phyloP scores from a whole-genome alignment of 2,888 invertebrate genomes.

The Lacanobia wlatinum region DNA sequence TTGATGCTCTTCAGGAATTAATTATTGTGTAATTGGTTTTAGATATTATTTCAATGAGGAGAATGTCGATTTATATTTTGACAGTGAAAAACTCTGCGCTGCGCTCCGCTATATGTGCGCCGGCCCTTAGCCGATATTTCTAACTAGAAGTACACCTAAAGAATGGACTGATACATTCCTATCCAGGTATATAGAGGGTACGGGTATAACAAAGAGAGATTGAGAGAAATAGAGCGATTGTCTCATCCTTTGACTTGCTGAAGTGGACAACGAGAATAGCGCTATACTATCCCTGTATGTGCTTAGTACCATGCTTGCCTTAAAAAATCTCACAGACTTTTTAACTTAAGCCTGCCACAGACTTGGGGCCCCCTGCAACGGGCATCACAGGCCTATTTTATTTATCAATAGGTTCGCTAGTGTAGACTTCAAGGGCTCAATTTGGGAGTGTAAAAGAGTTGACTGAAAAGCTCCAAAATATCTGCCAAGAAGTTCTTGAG shows the following conservation, averaged over 20 bases:
- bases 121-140: slow-evolving; percentile 29
- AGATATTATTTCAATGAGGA: too few relatives aligned
- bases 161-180: not conserved
- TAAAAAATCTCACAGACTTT: not conserved
- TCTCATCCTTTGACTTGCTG: not conserved
- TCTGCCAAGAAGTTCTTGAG: not conserved
- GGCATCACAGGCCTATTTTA: not conserved
- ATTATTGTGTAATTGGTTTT: too few relatives aligned
- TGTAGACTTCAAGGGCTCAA: not conserved
- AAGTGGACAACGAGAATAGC: not conserved
- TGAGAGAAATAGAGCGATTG: not conserved
- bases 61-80: too few relatives aligned
- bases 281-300: not conserved
- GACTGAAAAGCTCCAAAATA: not conserved
- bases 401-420: not conserved
- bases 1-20: too few relatives aligned
- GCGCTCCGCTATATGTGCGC: too few relatives aligned
- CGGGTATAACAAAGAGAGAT: not conserved
- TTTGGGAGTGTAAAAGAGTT: too few relatives aligned
- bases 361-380: not conserved
- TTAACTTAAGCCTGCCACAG: too few relatives aligned
- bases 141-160: not conserved
- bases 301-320: not conserved
- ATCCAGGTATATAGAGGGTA: not conserved
- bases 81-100: too few relatives aligned